Conservation (phyloP, 1,140 invertebrate species). For the Melanaphis sacchari region DNA sequence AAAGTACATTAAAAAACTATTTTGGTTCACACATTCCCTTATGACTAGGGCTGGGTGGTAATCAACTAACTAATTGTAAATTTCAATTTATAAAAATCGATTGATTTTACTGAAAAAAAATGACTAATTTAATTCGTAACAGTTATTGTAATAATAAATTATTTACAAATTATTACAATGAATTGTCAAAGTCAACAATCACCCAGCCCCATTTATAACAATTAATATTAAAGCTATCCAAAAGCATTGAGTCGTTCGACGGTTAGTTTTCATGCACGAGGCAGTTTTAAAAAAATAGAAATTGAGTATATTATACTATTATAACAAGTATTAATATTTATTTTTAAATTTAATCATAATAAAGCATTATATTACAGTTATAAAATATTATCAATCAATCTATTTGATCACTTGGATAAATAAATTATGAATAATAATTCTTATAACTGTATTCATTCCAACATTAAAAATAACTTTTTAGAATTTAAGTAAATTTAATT, state of each 20-base stretch:
- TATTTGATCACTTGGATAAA: not conserved
- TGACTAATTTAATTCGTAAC: too few species aligned
- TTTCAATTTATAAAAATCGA: not conserved
- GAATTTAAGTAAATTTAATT: not conserved
- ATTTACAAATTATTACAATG: too few species aligned
- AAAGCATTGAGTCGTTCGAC: not conserved
- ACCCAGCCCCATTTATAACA: not conserved
- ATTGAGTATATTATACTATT: not conserved
- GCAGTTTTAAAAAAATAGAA: not conserved
- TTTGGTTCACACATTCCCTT: not conserved
- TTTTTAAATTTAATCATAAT: not conserved
- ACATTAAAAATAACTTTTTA: not conserved
- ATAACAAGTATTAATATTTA: not conserved
- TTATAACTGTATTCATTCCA: too few species aligned
- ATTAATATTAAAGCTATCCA: not conserved
- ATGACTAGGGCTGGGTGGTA: not conserved
- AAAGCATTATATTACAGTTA: not conserved
- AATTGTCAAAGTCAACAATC: not conserved
- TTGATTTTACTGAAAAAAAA: not conserved
- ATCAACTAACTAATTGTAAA: not conserved
- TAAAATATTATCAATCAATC: not conserved
- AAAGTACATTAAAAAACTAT: not conserved
- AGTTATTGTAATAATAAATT: too few species aligned
- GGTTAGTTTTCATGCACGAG: not conserved
- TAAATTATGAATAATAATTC: not conserved